These are phyloP conservation scores for Polia nebulosa DNA, from an alignment of 2,888 invertebrate genomes.

Conservation along the genomic window DNA sequence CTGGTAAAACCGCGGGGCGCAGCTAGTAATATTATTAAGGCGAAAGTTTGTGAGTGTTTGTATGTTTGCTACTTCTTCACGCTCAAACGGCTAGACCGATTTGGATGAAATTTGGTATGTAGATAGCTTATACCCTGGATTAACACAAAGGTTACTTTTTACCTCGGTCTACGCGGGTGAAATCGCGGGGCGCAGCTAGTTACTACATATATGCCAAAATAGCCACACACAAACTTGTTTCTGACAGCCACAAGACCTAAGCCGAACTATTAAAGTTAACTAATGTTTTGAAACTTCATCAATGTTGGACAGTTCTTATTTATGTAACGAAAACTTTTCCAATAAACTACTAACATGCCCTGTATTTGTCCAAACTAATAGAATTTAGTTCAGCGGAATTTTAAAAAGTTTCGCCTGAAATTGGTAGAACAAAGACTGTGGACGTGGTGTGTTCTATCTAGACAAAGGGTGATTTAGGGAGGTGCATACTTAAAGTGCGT, in stretches of 20 bases:
- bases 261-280: slow-evolving; percentile 37
- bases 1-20: too few species aligned
- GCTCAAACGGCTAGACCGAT: too few species aligned
- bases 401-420: slow-evolving; percentile 35
- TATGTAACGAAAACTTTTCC: slow-evolving; percentile 58
- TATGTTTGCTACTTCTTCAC: too few species aligned
- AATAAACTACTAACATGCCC: slow-evolving; percentile 56
- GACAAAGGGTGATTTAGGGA: background rate
- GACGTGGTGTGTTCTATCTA: background rate
- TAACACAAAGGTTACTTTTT: too few species aligned
- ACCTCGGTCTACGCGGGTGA: too few species aligned
- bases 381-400: slow-evolving; percentile 47
- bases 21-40: too few species aligned
- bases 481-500: background rate
- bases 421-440: slow-evolving; percentile 31
- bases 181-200: too few species aligned
- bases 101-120: too few species aligned
- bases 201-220: too few species aligned
- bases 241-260: background rate
- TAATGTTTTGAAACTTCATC: slow-evolving; percentile 60
- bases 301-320: slow-evolving; percentile 64
- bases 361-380: slow-evolving; percentile 48
- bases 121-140: too few species aligned
- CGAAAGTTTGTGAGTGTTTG: too few species aligned
- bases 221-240: slow-evolving; percentile 1